Base-by-base conservation (phyloP, 37 sponge, comb jelly and placozoan genomes). In the Amphimedon queenslandica region DNA sequence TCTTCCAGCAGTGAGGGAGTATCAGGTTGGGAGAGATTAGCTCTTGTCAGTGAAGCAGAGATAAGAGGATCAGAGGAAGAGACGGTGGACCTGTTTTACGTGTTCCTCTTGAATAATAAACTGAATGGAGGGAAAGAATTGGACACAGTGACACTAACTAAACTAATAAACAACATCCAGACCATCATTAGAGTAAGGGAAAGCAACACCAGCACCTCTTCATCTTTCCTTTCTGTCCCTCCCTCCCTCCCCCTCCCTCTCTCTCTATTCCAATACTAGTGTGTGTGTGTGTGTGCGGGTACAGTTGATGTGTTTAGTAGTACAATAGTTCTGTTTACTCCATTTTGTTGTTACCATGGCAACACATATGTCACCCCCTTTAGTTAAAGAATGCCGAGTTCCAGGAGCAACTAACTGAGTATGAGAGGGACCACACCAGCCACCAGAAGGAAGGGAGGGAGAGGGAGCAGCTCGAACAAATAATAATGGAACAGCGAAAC, bases 21-120 rank as follows among this genome's bases (percentile, higher is more conserved):
- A n/a, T n/a, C n/a, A n/a, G 53, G 53, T 47, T 47, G 53, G 53
- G 53, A 47, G 13, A 47, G 53, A 47, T 13, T 47, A 8, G 8
- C 13, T 8, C 8, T 18, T 18, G 13, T 47, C 8, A 18, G 13
- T 47, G 53, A 47, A 47, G 8, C 53, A 47, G 53, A 47, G 8
- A 47, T 47, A 18, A 8, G 53, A 18, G 53, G 53, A 47, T 8
- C 53, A 18, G 13, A 13, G 8, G 53, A 47, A 47, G 53, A 47
- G 8, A 47, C 53, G 24, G 42, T 66, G 8, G 69, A 81, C 24
- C n/a, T 37, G 4, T 58, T 74, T 27, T 74, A 81, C 41, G 75
- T 2, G 5, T 81, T 74, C 42, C 58, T 81, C 24, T 11, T 51
- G 1, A 39, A 29, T 18, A 64, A 73, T n/a, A 57, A 74, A 13